These are phyloP conservation scores for Pterocles gutturalis DNA, from an alignment of 2,113 vertebrate species.

Conservation along the genomic window DNA sequence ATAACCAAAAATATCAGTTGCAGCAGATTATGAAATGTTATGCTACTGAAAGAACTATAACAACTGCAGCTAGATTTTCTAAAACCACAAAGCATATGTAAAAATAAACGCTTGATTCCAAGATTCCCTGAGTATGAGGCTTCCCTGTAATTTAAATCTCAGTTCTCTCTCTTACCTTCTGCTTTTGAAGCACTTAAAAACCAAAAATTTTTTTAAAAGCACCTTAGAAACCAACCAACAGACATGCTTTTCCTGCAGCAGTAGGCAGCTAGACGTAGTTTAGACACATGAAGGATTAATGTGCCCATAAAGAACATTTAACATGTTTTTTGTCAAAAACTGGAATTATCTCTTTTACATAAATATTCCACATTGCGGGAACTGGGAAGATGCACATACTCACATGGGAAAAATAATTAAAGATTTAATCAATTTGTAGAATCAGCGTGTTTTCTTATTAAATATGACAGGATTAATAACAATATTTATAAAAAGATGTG, in stretches of 20 bases:
- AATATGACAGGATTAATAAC: not conserved
- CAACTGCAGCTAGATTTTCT: not conserved
- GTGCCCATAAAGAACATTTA: not conserved
- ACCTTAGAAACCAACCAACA: slow-evolving; percentile 1
- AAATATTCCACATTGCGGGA: not conserved
- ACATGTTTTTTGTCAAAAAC: not conserved
- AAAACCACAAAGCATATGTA: not conserved
- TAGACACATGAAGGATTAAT: not conserved
- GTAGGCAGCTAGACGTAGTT: not conserved
- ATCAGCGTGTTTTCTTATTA: not conserved
- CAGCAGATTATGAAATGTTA: not conserved
- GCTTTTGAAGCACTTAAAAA: not conserved
- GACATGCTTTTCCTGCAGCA: not conserved
- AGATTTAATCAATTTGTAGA: not conserved
- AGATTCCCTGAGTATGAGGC: not conserved
- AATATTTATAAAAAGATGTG: not conserved
- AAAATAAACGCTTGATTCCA: not conserved
- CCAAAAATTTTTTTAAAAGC: not conserved
- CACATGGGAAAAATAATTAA: not conserved
- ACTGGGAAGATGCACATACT: not conserved
- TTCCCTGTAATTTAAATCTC: not conserved
- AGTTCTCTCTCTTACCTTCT: not conserved
- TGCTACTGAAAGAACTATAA: not conserved
- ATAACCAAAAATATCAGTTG: not conserved
- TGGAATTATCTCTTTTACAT: not conserved